A percentile compares a stretch with the other conserved stretches of the same genome.
phyloP scores from a whole-genome alignment of 1,140 invertebrate genomes.

The Zaprionus ornatus region DNA sequence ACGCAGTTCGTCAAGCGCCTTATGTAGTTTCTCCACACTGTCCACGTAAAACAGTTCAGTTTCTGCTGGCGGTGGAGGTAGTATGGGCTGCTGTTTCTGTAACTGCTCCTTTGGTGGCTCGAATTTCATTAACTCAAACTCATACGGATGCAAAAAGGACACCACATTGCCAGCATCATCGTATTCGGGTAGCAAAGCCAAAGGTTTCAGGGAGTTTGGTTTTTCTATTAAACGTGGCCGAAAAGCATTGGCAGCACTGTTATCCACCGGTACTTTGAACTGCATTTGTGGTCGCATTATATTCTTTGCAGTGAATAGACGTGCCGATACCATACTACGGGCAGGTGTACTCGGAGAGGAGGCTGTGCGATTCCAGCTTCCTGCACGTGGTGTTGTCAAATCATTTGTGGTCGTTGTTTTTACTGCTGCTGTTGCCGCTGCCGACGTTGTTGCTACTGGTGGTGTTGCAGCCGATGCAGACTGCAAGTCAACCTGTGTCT shows the following conservation, averaged over 20 bases:
- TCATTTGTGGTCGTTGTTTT: background rate
- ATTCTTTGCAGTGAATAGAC: constrained; percentile 89
- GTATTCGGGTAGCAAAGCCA: constrained; percentile 89
- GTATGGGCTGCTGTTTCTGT: constrained; percentile 70
- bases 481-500: constrained; percentile 83
- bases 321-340: constrained; percentile 54
- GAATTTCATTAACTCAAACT: constrained; percentile 92
- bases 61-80: constrained; percentile 85
- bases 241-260: constrained; percentile 90
- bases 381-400: constrained; percentile 58
- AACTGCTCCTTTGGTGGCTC: constrained; percentile 85
- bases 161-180: constrained; percentile 86
- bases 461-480: constrained; percentile 64
- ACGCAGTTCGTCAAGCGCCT: constrained; percentile 88
- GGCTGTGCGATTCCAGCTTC: constrained; percentile 73
- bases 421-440: background rate
- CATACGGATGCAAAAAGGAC: constrained; percentile 94
- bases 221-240: constrained; percentile 93
- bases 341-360: constrained; percentile 7
- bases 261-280: constrained; percentile 95
- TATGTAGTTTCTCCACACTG: constrained; percentile 87
- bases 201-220: constrained; percentile 93
- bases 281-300: constrained; percentile 92
- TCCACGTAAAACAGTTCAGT: constrained; percentile 89
- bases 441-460: background rate